Evolutionary conservation across 2,113 vertebrate genomes (phyloP).

Genomic region (Paracanthobrama guichenoti): DNA sequence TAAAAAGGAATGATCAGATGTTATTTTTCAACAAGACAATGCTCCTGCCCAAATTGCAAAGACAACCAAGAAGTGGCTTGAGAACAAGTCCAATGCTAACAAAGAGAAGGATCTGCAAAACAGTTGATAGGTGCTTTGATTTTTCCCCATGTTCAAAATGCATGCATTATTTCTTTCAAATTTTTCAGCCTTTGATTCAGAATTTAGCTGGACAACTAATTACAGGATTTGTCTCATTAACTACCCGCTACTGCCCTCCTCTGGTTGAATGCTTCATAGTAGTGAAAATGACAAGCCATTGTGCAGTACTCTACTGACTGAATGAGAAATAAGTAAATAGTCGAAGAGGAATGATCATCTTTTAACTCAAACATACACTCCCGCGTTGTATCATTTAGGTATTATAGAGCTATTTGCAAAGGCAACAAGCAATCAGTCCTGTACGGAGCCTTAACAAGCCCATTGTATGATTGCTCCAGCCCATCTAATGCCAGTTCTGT

Average conservation of each 20-base stretch:
- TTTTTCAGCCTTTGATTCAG: not conserved
- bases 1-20: too few species aligned
- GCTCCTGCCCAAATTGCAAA: too few species aligned
- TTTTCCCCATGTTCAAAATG: not conserved
- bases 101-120: not conserved
- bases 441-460: not conserved
- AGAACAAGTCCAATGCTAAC: not conserved
- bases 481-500: slow-evolving; percentile 12
- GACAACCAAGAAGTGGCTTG: too few species aligned
- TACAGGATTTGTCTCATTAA: slow-evolving; percentile 57
- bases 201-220: slow-evolving; percentile 8
- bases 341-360: not conserved
- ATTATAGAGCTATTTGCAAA: slow-evolving; percentile 12
- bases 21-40: too few species aligned
- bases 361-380: slow-evolving; percentile 9
- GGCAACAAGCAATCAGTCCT: slow-evolving; percentile 8
- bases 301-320: not conserved
- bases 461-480: slow-evolving; percentile 23
- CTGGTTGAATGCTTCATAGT: slow-evolving; percentile 59
- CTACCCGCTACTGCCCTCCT: slow-evolving; percentile 71
- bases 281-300: not conserved
- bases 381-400: not conserved
- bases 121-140: not conserved
- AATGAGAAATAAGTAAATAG: not conserved
- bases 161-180: not conserved